These are phyloP conservation scores for Drosophila pectinifera DNA, from an alignment of 1,140 invertebrate species.

Conservation along the genomic window DNA sequence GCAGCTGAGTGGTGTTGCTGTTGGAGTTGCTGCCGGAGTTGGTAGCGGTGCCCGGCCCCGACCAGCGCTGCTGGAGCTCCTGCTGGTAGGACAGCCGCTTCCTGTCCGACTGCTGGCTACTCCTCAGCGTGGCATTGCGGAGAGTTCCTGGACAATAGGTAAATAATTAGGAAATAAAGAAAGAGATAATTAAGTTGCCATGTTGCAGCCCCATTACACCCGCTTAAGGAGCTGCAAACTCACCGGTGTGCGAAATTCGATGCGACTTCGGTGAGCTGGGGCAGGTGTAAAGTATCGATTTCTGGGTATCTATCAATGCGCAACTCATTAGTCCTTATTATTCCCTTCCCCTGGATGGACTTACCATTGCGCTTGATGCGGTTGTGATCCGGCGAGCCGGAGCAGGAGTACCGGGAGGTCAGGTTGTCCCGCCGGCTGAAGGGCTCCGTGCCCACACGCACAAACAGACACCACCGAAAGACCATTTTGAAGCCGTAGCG, in stretches of 20 bases:
- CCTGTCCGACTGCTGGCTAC: conserved; percentile 39
- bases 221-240: conserved; percentile 19
- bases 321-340: conserved; percentile 15
- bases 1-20: conserved; percentile 55
- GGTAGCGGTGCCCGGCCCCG: conserved; percentile 10
- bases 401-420: conserved; percentile 89
- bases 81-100: conserved; percentile 57
- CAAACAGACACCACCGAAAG: conserved; percentile 92
- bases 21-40: conserved; percentile 28
- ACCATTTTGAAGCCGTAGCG: conserved; percentile 94
- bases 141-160: conserved; percentile 54
- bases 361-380: conserved; percentile 90
- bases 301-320: conserved; percentile 76
- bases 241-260: conserved; percentile 81
- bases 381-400: conserved; percentile 90
- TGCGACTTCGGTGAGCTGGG: conserved; percentile 81
- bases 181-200: not conserved
- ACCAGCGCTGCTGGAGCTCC: conserved; percentile 67
- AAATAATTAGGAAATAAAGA: not conserved
- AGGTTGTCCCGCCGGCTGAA: conserved; percentile 88
- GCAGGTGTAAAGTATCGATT: conserved; percentile 83
- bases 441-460: conserved; percentile 88
- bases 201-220: too few species aligned
- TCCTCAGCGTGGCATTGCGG: conserved; percentile 47
- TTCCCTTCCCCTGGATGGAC: conserved; percentile 23